Evolutionary conservation across 1,140 invertebrate genomes (phyloP).

Genomic region (Dreissena rostriformis): DNA sequence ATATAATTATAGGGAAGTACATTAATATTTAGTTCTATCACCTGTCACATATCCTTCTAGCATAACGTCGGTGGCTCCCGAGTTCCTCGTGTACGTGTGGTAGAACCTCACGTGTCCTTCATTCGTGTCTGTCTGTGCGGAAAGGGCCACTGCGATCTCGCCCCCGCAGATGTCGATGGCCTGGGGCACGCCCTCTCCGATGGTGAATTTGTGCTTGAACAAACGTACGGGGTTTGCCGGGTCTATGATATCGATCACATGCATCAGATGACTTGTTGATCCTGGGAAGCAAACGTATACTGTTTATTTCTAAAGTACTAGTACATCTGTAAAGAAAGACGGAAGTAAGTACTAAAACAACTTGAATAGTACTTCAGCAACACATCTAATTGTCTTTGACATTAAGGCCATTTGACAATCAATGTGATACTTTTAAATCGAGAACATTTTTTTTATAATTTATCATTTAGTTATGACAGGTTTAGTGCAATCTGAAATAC

Average conservation of each 20-base stretch:
- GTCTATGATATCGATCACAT: constrained; percentile 45
- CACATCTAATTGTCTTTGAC: too few species aligned
- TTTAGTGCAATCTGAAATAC: too few species aligned
- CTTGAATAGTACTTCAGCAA: too few species aligned
- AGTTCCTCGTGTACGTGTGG: not conserved
- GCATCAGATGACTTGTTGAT: constrained; percentile 24
- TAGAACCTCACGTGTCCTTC: constrained; percentile 49
- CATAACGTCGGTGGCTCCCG: constrained; percentile 3
- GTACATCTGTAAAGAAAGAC: too few species aligned
- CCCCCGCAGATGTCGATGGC: constrained; percentile 40
- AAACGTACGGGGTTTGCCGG: constrained; percentile 16
- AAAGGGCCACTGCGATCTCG: constrained; percentile 36
- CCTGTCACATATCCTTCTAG: constrained; percentile 40
- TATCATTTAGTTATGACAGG: too few species aligned
- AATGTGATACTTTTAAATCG: too few species aligned
- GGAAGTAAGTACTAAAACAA: too few species aligned
- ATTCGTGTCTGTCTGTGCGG: constrained; percentile 17
- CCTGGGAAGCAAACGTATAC: not conserved
- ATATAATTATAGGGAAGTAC: not conserved
- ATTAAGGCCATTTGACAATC: too few species aligned
- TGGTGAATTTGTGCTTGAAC: constrained; percentile 33
- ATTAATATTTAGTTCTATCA: not conserved
- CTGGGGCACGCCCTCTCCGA: constrained; percentile 28
- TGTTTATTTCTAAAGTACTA: too few species aligned
- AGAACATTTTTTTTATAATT: too few species aligned